Conservation (phyloP, 2,888 invertebrate genomes). For the Cyclophora albipunctata region DNA sequence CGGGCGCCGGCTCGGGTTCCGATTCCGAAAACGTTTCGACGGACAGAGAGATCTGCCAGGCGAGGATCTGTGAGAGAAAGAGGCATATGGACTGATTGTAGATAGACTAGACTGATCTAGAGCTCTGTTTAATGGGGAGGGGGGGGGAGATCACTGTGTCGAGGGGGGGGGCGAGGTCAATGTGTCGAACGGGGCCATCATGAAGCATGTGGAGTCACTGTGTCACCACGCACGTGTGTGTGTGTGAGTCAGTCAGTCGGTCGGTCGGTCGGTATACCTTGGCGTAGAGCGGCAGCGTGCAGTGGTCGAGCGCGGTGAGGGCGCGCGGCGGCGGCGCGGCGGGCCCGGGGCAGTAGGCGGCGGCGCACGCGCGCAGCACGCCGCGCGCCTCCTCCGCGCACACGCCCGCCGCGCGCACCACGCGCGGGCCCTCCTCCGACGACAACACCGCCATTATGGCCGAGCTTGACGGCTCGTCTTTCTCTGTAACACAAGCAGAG, state of each 20-base stretch:
- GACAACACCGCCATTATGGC: constrained; percentile 70
- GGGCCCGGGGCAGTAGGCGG: constrained; percentile 56
- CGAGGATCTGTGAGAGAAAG: constrained; percentile 48
- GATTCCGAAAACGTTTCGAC: constrained; percentile 64
- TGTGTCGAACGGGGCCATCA: too few relatives aligned
- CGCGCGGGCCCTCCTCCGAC: constrained; percentile 60
- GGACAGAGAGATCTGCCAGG: constrained; percentile 70
- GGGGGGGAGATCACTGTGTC: too few relatives aligned
- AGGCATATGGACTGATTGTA: neutral
- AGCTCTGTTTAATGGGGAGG: too few relatives aligned
- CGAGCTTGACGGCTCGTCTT: constrained; percentile 61
- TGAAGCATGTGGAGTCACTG: too few relatives aligned
- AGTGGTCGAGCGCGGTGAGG: constrained; percentile 77
- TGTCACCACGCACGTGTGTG: too few relatives aligned
- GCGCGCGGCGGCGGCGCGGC: constrained; percentile 78
- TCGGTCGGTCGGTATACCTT: constrained; percentile 43
- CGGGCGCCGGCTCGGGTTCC: constrained; percentile 53
- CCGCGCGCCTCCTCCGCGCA: constrained; percentile 59
- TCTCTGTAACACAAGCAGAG: constrained; percentile 33
- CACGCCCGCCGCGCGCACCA: constrained; percentile 59
- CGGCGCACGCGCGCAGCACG: constrained; percentile 57
- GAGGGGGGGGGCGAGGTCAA: too few relatives aligned
- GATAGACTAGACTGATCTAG: too few relatives aligned
- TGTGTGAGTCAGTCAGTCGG: too few relatives aligned
- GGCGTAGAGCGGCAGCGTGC: constrained; percentile 81